Conservation (phyloP, 2,888 invertebrate species). For the Epistrophella euchroma region DNA sequence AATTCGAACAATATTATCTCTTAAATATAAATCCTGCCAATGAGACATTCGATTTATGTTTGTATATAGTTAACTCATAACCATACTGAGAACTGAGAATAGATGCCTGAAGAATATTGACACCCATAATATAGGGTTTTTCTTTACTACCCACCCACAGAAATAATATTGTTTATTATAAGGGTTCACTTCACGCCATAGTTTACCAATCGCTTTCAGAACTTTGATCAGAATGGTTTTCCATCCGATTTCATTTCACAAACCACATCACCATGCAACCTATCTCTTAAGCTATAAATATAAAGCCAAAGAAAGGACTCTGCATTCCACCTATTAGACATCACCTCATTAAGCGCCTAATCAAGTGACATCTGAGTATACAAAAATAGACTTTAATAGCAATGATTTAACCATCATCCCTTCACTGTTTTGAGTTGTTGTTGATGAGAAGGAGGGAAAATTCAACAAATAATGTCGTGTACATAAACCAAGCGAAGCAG, state of each 20-base stretch:
- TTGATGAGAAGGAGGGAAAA: neutral
- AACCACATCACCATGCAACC: neutral
- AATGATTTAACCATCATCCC: constrained; percentile 29
- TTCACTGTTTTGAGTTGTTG: neutral
- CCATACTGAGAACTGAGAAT: too few species aligned
- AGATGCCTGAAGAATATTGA: too few species aligned
- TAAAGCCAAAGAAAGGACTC: constrained; percentile 42
- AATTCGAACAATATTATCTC: too few species aligned
- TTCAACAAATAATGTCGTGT: constrained; percentile 5
- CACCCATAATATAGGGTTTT: too few species aligned
- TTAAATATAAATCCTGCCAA: too few species aligned
- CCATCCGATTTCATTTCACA: constrained; percentile 46
- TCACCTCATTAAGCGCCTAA: constrained; percentile 82
- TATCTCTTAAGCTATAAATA: neutral
- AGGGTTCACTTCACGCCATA: neutral
- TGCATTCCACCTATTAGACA: constrained; percentile 69
- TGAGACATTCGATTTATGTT: too few species aligned
- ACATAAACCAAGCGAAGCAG: constrained; percentile 54
- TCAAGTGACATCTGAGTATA: constrained; percentile 78
- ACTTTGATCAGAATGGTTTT: constrained; percentile 33
- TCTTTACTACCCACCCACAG: neutral
- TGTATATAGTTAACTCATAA: too few species aligned
- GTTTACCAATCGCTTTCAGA: neutral
- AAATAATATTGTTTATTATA: neutral
- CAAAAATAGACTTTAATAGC: constrained; percentile 61